These are phyloP conservation scores for Morpho deidamia DNA, from an alignment of 2,888 invertebrate genomes.

Conservation along the genomic window DNA sequence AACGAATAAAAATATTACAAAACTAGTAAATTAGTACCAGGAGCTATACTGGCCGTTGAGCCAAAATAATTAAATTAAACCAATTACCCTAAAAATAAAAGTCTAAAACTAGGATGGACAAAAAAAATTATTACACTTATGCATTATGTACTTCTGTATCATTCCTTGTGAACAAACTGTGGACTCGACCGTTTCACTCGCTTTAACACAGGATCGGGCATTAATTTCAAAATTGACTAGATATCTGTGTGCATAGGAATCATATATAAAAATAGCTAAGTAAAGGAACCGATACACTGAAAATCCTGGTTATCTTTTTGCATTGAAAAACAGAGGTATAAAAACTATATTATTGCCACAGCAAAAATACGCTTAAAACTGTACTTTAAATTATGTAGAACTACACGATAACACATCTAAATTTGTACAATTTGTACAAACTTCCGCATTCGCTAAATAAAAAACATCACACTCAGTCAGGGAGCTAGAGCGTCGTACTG, in stretches of 20 bases:
- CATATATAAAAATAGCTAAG: slow-evolving; percentile 69
- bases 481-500: slow-evolving; percentile 41
- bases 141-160: slow-evolving; percentile 60
- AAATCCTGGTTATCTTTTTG: slow-evolving; percentile 65
- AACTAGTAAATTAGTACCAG: slow-evolving; percentile 44
- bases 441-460: slow-evolving; percentile 51
- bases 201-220: slow-evolving; percentile 58
- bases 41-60: slow-evolving; percentile 58
- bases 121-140: slow-evolving; percentile 41
- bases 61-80: slow-evolving; percentile 55
- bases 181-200: slow-evolving; percentile 50
- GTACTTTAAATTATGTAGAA: slow-evolving; percentile 69
- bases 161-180: slow-evolving; percentile 53
- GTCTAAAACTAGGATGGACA: slow-evolving; percentile 68
- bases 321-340: slow-evolving; percentile 46
- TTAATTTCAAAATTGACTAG: slow-evolving; percentile 78
- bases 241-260: slow-evolving; percentile 77
- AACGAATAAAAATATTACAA: slow-evolving; percentile 45
- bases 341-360: slow-evolving; percentile 61
- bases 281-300: slow-evolving; percentile 74
- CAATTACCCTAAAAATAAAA: slow-evolving; percentile 58
- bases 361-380: slow-evolving; percentile 61
- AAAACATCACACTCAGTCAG: slow-evolving; percentile 56
- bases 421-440: slow-evolving; percentile 74
- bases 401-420: slow-evolving; percentile 62